Evolutionary conservation across 2,113 vertebrate genomes (phyloP), one percentile per base, ranked within the genome.

Genomic region (Lophius piscatorius): DNA sequence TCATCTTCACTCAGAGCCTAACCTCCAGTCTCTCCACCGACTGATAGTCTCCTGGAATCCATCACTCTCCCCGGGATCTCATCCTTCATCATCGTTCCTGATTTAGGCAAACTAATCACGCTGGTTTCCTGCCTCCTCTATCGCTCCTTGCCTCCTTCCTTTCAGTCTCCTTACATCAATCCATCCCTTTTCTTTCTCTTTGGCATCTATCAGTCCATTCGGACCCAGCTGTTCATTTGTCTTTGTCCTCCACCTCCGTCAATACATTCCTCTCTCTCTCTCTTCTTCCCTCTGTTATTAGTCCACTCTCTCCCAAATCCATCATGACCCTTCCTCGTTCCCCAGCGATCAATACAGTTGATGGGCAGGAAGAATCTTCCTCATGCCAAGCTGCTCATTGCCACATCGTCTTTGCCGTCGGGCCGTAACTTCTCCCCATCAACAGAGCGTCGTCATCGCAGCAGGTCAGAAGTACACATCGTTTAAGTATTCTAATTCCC

Each of bases 341-440:
- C 40, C 31, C 20, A 20, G 40, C 69, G 13, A 86, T 88, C 86
- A 51, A 88, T 85, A 78, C 46, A 44, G 48, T 61, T 51, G 71
- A 85, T 74, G 40, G 63, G 45, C 61, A 62, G 45, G 0, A 21
- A 64, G 72, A 67, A 57, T 35, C 35, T 55, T 48, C 49, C 22
- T 47, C 56, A 54, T 35, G 16, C 59, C 57, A 41, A 10, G 16
- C 60, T 13, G 54, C 70, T 77, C 65, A 56, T 56, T 66, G 66
- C 78, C 81, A 74, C 76, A 83, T 84, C 76, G 83, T 84, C 68
- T 74, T 63, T 54, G 60, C 79, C 38, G 39, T 23, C 26, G 36
- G 62, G 64, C 56, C 64, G 14, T 67, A 82, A 76, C 81, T 68
- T 79, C 57, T 47, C 33, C 41, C 63, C 47, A 56, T 69, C 69